These are phyloP conservation scores for Akabosia matsudoensis DNA, from an alignment of 1,140 invertebrate genomes.

Conservation along the genomic window DNA sequence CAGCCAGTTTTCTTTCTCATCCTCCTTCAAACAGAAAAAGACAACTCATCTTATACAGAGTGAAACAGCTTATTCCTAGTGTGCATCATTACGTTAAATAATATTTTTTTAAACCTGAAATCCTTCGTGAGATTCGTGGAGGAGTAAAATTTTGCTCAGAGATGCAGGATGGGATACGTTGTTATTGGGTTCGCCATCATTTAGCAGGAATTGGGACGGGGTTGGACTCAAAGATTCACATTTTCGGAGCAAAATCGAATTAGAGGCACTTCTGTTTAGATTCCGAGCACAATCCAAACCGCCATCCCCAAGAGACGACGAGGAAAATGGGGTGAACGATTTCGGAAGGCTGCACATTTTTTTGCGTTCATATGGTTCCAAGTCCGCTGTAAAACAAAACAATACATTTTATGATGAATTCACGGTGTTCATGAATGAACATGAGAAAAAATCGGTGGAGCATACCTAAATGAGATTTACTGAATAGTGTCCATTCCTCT, in stretches of 20 bases:
- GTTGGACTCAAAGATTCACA: slow-evolving; percentile 33
- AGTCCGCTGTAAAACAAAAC: background rate
- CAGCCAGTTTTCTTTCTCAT: slow-evolving; percentile 38
- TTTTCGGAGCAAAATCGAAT: slow-evolving; percentile 31
- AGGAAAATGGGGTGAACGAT: slow-evolving; percentile 33
- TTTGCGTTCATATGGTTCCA: slow-evolving; percentile 26
- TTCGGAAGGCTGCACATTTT: slow-evolving; percentile 39
- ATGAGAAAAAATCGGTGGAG: background rate
- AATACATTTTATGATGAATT: background rate
- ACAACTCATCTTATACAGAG: no score
- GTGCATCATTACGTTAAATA: background rate
- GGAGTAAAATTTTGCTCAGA: slow-evolving; percentile 31
- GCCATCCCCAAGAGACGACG: slow-evolving; percentile 8
- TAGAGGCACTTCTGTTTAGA: slow-evolving; percentile 25
- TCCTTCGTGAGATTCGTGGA: slow-evolving; percentile 27
- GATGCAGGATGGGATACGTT: slow-evolving; percentile 24
- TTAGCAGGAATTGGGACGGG: slow-evolving; percentile 21
- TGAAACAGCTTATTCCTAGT: background rate
- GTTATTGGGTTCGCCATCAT: slow-evolving; percentile 32
- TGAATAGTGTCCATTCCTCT: slow-evolving; percentile 35
- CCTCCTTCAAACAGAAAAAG: slow-evolving; percentile 24
- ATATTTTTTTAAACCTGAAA: slow-evolving; percentile 31
- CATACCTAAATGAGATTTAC: slow-evolving; percentile 32
- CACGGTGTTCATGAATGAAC: background rate
- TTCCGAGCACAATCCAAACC: slow-evolving; percentile 20